phyloP scores from a whole-genome alignment of 2,888 invertebrate species.

The Ernsta delagoae region DNA sequence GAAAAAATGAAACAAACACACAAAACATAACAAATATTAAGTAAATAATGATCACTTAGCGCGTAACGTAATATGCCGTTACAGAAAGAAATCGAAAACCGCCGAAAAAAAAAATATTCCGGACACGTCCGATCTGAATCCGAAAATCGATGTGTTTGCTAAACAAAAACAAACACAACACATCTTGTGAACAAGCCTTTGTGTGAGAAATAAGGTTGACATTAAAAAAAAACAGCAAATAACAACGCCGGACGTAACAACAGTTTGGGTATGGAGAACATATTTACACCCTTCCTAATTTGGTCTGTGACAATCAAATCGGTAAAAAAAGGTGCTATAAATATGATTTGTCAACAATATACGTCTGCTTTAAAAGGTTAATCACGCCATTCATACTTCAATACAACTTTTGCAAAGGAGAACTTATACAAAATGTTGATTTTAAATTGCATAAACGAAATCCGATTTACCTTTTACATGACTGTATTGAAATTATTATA shows the following conservation, averaged over 20 bases:
- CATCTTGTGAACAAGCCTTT: constrained; percentile 1
- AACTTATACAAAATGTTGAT: too few species aligned
- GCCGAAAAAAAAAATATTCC: constrained; percentile 27
- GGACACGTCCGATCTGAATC: not conserved
- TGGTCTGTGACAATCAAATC: too few species aligned
- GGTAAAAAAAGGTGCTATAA: too few species aligned
- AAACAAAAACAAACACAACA: constrained; percentile 35
- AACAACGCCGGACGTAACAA: not conserved
- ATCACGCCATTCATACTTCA: too few species aligned
- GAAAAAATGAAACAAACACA: constrained; percentile 33
- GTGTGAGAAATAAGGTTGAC: constrained; percentile 18
- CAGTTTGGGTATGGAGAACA: too few species aligned
- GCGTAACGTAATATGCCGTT: constrained; percentile 41
- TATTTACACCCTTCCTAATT: too few species aligned
- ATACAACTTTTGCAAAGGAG: too few species aligned
- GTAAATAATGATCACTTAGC: constrained; percentile 46
- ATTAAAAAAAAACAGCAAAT: constrained; percentile 11
- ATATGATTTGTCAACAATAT: too few species aligned
- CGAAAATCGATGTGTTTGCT: constrained; percentile 36
- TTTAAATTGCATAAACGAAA: too few species aligned
- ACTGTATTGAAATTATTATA: too few species aligned
- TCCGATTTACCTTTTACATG: too few species aligned
- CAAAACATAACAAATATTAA: constrained; percentile 29
- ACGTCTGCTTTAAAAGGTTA: too few species aligned
- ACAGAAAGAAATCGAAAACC: constrained; percentile 23